Percentiles rank a stretch among this genome's conserved stretches.
phyloP scores from a whole-genome alignment of 2,113 vertebrate genomes.

The Hymenochirus boettgeri region DNA sequence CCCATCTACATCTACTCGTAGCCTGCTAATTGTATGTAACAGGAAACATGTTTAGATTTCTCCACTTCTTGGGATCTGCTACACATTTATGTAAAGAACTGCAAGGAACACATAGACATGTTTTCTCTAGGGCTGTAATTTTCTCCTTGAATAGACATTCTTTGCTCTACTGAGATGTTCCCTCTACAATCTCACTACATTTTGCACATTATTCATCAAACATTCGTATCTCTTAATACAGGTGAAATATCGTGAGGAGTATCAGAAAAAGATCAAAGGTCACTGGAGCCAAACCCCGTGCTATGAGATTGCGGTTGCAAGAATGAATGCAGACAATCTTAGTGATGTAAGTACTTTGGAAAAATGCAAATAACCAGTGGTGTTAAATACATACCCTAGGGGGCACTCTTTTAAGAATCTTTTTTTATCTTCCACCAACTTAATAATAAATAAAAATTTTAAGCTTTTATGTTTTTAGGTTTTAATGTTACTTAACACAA shows the following conservation, averaged over 20 bases:
- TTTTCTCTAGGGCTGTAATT: not conserved
- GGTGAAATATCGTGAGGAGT: slow-evolving; percentile 88
- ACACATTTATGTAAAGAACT: no score
- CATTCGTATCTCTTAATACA: slow-evolving; percentile 46
- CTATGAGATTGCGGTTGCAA: slow-evolving; percentile 84
- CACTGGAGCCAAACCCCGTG: slow-evolving; percentile 96
- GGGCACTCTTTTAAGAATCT: not conserved
- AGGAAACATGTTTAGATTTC: no score
- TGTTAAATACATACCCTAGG: not conserved
- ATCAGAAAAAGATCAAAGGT: slow-evolving; percentile 88
- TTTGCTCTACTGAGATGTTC: not conserved
- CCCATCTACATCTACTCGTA: no score
- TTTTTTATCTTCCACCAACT: not conserved
- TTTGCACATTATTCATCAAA: not conserved
- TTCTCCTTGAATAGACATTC: not conserved
- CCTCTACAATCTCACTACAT: not conserved
- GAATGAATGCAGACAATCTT: slow-evolving; percentile 85
- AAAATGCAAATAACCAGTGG: not conserved
- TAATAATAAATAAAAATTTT: no score
- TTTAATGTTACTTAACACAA: no score
- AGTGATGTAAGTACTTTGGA: slow-evolving; percentile 70
- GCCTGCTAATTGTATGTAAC: no score
- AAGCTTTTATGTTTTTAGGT: no score
- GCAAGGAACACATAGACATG: no score
- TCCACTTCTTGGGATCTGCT: no score